Evolutionary conservation across 1,140 invertebrate species (phyloP), one percentile per base, ranked within the genome.

Genomic region (Homarus americanus): DNA sequence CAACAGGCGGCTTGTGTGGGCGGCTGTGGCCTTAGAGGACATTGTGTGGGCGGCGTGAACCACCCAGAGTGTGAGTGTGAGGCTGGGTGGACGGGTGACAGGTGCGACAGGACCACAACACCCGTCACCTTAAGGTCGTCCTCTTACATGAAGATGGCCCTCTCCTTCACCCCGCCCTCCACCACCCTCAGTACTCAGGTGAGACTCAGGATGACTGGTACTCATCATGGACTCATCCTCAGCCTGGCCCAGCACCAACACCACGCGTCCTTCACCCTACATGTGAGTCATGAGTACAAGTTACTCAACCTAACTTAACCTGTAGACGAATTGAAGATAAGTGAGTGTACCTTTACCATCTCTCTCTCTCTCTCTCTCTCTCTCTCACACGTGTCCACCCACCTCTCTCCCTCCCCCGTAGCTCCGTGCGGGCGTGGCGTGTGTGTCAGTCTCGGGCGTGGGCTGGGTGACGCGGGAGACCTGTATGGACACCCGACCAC

Each of bases 111-210:
- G 53, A 96, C 96, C 83, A 98, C 97, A 0, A 96, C 97, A 80
- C 96, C 97, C 32, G 97, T 96, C 34, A 98, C 97, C 83, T 98
- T 99, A 94, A 97, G 97, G 93, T 96, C 96, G 0, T 97, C 98
- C 93, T 98, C 97, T 92, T 99, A 98, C 94, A 97, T 99, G 12
- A 98, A 98, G 93, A 99, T 99, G 94, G 97, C 97, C 0, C 94
- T 99, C 2, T 98, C 97, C 72, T 99, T 99, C 94, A 97, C 98
- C 93, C 98, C 98, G 0, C 97, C n/a, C 24, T 24, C 86, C 36
- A 15, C 58, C 9, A 34, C 34, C 3, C 36, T 40, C 36, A 76
- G 36, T 5, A 36, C 36, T 34, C 36, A 44, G n/a, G 73, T 40
- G 73, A 15, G 73, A 15, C 10, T 40, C 36, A 76, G 73, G n/a